These are phyloP conservation scores for Brassicogethes aeneus DNA, from an alignment of 2,888 invertebrate genomes.

Conservation along the genomic window DNA sequence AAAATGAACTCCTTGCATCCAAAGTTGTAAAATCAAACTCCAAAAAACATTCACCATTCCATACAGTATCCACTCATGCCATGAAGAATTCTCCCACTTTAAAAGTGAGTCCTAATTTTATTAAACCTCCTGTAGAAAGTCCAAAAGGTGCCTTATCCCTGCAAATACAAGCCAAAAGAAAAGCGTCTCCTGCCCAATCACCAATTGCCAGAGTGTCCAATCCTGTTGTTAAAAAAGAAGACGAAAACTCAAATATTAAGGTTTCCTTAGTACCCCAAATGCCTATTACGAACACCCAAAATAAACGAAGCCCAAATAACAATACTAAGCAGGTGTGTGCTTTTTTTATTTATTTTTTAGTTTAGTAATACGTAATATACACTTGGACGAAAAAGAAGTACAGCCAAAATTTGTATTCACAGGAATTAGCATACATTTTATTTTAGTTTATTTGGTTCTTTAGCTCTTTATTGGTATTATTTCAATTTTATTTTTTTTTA, in stretches of 20 bases:
- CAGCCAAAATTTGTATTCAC: no score
- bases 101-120: constrained; percentile 51
- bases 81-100: constrained; percentile 40
- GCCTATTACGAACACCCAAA: constrained; percentile 34
- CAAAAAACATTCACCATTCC: neutral
- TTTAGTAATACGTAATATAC: neutral
- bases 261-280: constrained; percentile 31
- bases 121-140: constrained; percentile 35
- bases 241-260: constrained; percentile 14
- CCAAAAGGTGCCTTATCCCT: constrained; percentile 35
- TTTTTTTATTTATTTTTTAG: constrained; percentile 17
- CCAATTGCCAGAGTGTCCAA: constrained; percentile 14
- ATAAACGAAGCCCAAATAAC: constrained; percentile 25
- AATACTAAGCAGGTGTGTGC: constrained; percentile 34
- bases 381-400: no score
- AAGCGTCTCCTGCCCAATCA: constrained; percentile 23
- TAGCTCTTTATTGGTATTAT: no score
- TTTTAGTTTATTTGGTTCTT: no score
- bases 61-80: constrained; percentile 18
- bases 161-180: constrained; percentile 34
- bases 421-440: no score
- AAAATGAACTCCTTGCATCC: no score
- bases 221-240: constrained; percentile 6
- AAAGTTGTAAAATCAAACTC: neutral
- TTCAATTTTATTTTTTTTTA: no score